These are phyloP conservation scores for Platycnemis pennipes DNA, from an alignment of 2,888 invertebrate species.

Conservation along the genomic window DNA sequence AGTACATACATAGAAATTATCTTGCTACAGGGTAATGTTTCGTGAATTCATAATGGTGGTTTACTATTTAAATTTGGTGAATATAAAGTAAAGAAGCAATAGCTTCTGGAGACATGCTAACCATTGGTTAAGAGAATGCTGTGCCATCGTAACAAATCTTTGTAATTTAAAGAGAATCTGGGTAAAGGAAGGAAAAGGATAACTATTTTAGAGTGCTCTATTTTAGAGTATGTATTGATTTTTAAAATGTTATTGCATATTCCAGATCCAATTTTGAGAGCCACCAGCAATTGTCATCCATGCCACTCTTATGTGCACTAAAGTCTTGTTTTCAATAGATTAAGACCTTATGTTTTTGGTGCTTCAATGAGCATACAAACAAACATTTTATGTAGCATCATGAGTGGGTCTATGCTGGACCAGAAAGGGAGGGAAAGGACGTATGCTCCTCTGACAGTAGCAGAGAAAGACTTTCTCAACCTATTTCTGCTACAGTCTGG, in stretches of 20 bases:
- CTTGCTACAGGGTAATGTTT: constrained; percentile 63
- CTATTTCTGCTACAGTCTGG: too few species aligned
- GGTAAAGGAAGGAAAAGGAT: background rate
- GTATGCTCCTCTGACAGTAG: too few species aligned
- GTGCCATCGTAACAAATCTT: constrained; percentile 2
- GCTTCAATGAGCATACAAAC: background rate
- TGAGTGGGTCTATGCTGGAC: background rate
- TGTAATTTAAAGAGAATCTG: background rate
- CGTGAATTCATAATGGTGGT: constrained; percentile 31
- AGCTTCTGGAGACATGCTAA: background rate
- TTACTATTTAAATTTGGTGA: background rate
- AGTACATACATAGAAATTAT: constrained; percentile 55
- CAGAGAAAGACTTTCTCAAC: too few species aligned
- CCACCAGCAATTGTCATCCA: background rate
- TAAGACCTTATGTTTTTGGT: background rate
- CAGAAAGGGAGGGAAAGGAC: background rate
- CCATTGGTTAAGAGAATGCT: background rate
- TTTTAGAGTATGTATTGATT: constrained; percentile 21
- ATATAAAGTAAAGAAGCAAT: background rate
- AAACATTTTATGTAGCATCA: background rate
- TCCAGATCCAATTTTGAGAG: constrained; percentile 14
- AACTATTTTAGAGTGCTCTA: constrained; percentile 16
- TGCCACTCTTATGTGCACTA: background rate
- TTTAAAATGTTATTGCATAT: background rate
- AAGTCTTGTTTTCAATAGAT: background rate